Base-by-base conservation (phyloP, 2,888 invertebrate genomes). In the Nezara viridula region DNA sequence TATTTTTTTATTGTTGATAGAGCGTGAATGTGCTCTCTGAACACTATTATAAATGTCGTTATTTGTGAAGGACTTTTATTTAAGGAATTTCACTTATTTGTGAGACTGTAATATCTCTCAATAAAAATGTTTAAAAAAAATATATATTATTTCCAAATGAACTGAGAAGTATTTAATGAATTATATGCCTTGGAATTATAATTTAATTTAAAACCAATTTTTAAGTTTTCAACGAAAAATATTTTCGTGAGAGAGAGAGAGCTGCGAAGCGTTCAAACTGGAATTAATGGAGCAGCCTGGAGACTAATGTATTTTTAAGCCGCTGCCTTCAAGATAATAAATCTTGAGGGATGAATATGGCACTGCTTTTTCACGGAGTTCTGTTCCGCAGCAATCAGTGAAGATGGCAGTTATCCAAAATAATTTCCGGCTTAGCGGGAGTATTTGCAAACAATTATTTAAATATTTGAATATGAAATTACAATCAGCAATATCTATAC, bases 271-370 rank as follows among this genome's bases (percentile, higher is more conserved):
- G 32, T 37, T 7, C 19, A 73, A 73, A 37, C 66, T 73, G 37
- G 66, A 37, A 73, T 73, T 73, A 73, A 73, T 73, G 66, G 66
- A 21, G 16, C 66, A 19, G 4, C 19, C 19, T 37, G 66, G 66
- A 73, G 66, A 73, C 37, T 73, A 73, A 73, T 73, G 66, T 73
- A 73, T 19, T 19, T 73, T 73, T 73, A 73, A 73, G 66, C 66
- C 66, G 21, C 37, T 37, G 32, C 66, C 66, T 73, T 37, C 66
- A 2, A 9, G 37, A 37, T 37, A 73, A 73, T 73, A 73, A 73
- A 73, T 73, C 66, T 73, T 21, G 7, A 37, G 37, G 21, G 66
- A 73, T 73, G 66, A 73, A 73, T 73, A 73, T 73, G 66, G 66
- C 66, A 73, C 66, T 73, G 66, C 32, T 73, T 73, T 66, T 37